Percentiles rank a stretch among this genome's conserved stretches.
Conservation (phyloP, 37 sponge, comb jelly and placozoan genomes). For the Geodia barretti region DNA sequence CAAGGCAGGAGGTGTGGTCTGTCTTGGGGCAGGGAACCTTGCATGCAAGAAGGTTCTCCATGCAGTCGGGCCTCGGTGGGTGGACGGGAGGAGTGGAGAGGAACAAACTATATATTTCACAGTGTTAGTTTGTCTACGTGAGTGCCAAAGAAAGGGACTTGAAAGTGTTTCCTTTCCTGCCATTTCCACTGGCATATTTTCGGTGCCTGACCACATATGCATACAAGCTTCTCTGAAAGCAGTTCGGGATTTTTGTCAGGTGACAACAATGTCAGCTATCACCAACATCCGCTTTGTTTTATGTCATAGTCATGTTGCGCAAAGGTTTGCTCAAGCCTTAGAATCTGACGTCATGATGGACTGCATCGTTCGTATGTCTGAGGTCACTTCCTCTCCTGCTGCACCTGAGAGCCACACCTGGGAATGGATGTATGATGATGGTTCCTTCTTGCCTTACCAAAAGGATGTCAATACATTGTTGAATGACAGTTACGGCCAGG, state of each 20-base stretch:
- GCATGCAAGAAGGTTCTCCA: conserved; percentile 79
- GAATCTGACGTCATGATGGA: not conserved
- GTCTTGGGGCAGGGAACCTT: conserved; percentile 65
- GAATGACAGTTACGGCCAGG: conserved; percentile 4
- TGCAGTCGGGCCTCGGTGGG: conserved; percentile 80
- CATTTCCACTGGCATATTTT: conserved; percentile 70
- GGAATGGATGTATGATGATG: conserved; percentile 56
- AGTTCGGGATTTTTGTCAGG: conserved; percentile 35
- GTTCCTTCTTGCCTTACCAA: conserved; percentile 38
- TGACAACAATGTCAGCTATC: conserved; percentile 5
- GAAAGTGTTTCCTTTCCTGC: conserved; percentile 73
- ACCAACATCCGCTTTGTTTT: conserved; percentile 41
- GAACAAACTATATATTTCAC: conserved; percentile 36
- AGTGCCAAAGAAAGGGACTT: conserved; percentile 7
- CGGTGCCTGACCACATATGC: conserved; percentile 62
- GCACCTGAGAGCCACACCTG: conserved; percentile 14
- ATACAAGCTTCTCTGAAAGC: conserved; percentile 53
- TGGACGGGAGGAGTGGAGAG: conserved; percentile 36
- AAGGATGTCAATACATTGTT: conserved; percentile 2
- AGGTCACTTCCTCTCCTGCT: not conserved
- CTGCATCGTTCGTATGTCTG: not conserved
- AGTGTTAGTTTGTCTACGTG: conserved; percentile 10
- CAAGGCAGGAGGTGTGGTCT: conserved; percentile 52
- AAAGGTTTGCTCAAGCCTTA: conserved; percentile 1
- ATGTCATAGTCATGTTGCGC: not conserved